Evolutionary conservation across 1,140 invertebrate species (phyloP).

Genomic region (Cydia amplana): DNA sequence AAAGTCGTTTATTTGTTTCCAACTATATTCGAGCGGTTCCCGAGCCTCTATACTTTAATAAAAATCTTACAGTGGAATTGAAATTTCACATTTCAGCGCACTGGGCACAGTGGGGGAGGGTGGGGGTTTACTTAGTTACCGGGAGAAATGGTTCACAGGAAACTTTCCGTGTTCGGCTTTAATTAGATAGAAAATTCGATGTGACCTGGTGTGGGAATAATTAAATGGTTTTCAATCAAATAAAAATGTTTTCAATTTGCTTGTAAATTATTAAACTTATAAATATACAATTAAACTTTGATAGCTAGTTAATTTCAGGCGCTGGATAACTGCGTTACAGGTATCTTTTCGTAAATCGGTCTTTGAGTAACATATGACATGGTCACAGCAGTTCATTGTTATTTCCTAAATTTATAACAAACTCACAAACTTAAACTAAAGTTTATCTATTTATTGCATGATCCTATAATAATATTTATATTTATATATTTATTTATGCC

Average conservation of each 20-base stretch:
- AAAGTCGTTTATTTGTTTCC: conserved; percentile 76
- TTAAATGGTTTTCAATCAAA: conserved; percentile 24
- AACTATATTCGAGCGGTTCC: conserved; percentile 68
- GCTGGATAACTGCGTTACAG: no score
- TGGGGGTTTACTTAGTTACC: conserved; percentile 23
- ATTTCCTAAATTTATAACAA: no score
- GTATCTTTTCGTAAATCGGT: no score
- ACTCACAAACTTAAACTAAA: no score
- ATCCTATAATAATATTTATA: no score
- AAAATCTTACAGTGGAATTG: conserved; percentile 65
- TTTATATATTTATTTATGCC: no score
- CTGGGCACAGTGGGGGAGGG: conserved; percentile 39
- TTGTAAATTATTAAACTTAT: background rate
- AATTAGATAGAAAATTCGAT: conserved; percentile 53
- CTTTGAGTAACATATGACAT: no score
- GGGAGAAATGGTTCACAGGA: conserved; percentile 48
- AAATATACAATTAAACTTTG: no score
- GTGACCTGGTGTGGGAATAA: conserved; percentile 35
- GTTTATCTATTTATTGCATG: no score
- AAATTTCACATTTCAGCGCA: conserved; percentile 66
- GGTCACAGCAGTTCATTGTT: no score
- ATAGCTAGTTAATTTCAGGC: no score
- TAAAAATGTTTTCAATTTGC: background rate
- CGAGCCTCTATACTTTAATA: conserved; percentile 65
- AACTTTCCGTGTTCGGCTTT: conserved; percentile 50